phyloP scores from a whole-genome alignment of 2,888 invertebrate genomes.

The Stenodera caucasica region DNA sequence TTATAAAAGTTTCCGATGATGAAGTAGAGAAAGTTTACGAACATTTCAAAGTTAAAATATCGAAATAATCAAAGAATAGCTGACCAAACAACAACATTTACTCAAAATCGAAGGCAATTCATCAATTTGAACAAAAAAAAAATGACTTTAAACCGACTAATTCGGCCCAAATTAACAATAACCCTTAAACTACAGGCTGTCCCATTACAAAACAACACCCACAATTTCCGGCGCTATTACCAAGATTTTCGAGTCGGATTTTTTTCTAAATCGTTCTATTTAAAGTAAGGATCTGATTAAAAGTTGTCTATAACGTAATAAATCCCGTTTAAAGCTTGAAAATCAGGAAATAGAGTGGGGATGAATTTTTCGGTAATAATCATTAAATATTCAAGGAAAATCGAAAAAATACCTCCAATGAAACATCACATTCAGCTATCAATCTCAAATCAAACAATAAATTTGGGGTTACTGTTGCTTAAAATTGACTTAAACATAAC shows the following conservation, averaged over 20 bases:
- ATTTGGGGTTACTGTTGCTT: slow-evolving; percentile 17
- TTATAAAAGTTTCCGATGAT: slow-evolving; percentile 15
- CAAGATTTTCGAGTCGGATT: too few relatives aligned
- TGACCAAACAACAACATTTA: slow-evolving; percentile 20
- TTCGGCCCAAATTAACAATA: too few relatives aligned
- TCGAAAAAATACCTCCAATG: slow-evolving; percentile 15
- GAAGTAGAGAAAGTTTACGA: slow-evolving; percentile 18
- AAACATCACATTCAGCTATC: slow-evolving; percentile 5
- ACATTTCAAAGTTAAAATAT: slow-evolving; percentile 20
- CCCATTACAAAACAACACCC: background rate
- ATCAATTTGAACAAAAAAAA: too few relatives aligned
- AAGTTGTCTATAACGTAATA: slow-evolving; percentile 21
- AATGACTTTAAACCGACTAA: too few relatives aligned
- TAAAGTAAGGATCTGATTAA: slow-evolving; percentile 20
- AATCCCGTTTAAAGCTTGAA: slow-evolving; percentile 21
- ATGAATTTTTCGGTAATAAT: slow-evolving; percentile 21
- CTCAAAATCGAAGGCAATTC: slow-evolving; percentile 19
- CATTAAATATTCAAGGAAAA: slow-evolving; percentile 15
- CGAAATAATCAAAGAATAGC: slow-evolving; percentile 14
- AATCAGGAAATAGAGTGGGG: slow-evolving; percentile 25
- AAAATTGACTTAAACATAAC: slow-evolving; percentile 14
- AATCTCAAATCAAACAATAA: slow-evolving; percentile 10
- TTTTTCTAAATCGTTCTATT: too few relatives aligned
- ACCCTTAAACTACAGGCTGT: background rate
- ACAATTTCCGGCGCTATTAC: too few relatives aligned